phyloP scores from a whole-genome alignment of 2,888 invertebrate species.

The Syritta pipiens region DNA sequence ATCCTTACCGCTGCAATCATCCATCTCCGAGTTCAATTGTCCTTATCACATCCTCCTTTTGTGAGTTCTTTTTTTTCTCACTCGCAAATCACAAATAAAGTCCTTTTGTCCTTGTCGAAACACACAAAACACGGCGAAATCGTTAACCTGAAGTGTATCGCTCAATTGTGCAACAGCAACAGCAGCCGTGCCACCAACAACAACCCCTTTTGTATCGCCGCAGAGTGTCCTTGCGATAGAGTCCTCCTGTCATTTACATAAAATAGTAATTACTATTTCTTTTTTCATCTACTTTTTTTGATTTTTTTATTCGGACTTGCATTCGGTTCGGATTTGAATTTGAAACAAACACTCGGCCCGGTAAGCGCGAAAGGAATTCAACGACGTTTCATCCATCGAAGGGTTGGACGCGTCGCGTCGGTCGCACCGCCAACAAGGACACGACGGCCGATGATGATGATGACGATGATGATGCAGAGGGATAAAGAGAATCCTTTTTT shows the following conservation, averaged over 20 bases:
- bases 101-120: too few relatives aligned
- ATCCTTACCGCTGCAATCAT: too few relatives aligned
- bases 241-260: slow-evolving; percentile 70
- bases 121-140: too few relatives aligned
- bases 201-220: slow-evolving; percentile 21
- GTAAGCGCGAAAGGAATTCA: slow-evolving; percentile 9
- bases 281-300: too few relatives aligned
- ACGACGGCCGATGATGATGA: slow-evolving; percentile 2
- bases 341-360: slow-evolving; percentile 45
- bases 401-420: slow-evolving; percentile 34
- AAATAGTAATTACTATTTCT: slow-evolving; percentile 71
- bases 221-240: slow-evolving; percentile 24
- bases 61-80: too few relatives aligned
- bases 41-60: too few relatives aligned
- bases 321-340: slow-evolving; percentile 46
- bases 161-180: slow-evolving; percentile 19
- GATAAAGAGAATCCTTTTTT: slow-evolving; percentile 17
- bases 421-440: too few relatives aligned
- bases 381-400: slow-evolving; percentile 24
- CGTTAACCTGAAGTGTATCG: slow-evolving; percentile 2
- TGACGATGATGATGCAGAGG: slow-evolving; percentile 17
- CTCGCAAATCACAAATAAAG: too few relatives aligned
- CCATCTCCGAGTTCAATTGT: too few relatives aligned
- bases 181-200: too few relatives aligned
- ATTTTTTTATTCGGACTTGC: slow-evolving; percentile 40